phyloP scores from a whole-genome alignment of 1,140 invertebrate species.

The Eupristina koningsbergeri region DNA sequence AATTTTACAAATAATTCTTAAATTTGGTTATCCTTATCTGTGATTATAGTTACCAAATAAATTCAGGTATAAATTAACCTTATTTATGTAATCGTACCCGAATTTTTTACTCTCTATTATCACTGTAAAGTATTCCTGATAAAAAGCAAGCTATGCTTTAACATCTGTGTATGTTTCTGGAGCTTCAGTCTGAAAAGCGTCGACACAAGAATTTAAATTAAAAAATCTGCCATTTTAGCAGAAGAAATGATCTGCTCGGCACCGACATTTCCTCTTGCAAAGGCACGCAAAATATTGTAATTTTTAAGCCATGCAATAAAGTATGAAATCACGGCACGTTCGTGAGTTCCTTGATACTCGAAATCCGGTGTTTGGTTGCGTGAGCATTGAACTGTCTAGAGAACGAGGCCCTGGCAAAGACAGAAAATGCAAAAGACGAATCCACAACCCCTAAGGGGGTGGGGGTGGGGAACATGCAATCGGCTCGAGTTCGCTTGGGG shows the following conservation, averaged over 20 bases:
- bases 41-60: neutral
- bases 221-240: neutral
- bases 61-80: neutral
- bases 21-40: too few species aligned
- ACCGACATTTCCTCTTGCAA: neutral
- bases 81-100: neutral
- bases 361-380: slow-evolving; percentile 44
- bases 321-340: slow-evolving; percentile 13
- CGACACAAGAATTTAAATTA: neutral
- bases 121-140: neutral
- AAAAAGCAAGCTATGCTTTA: neutral
- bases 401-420: neutral
- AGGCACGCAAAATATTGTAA: slow-evolving; percentile 18
- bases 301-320: slow-evolving; percentile 41
- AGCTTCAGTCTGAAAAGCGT: neutral
- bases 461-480: slow-evolving; percentile 12
- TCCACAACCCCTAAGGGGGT: slow-evolving; percentile 16
- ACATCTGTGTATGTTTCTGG: neutral
- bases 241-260: neutral
- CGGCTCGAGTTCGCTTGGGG: slow-evolving; percentile 1
- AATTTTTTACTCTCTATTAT: neutral
- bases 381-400: neutral
- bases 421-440: slow-evolving; percentile 50
- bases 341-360: slow-evolving; percentile 12
- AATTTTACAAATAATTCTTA: too few species aligned